Base-by-base conservation (phyloP, 2,113 vertebrate genomes). In the Zosterops japonicus region DNA sequence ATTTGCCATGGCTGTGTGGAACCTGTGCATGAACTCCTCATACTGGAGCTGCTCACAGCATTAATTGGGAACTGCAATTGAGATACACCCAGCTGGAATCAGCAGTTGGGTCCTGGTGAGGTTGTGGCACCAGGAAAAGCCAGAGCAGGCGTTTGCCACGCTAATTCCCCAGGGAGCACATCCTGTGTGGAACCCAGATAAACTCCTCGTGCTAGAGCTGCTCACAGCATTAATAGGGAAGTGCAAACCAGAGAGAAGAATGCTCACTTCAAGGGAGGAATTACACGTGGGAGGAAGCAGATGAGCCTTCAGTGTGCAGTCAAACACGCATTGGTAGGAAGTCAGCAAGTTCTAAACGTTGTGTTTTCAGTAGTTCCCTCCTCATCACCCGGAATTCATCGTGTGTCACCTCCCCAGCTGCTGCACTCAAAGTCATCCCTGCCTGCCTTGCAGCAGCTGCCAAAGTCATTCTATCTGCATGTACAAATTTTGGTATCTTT, bases 71-170 rank as follows among this genome's bases (percentile, higher is more conserved):
- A 17, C 42, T 24, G 76, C 12, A 75, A 79, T 47, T 47, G 46
- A 47, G 46, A 25, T 4, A n/a, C 7, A 15, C 8, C 14, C 59
- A 59, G 4, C 4, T 5, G 49, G 63, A n/a, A 65, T 8, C 12
- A 46, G 12, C 63, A 81, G 64, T 29, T 42, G 11, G 53, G 9
- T 33, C 33, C 56, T 41, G 72, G 47, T 9, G 9, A n/a, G 50
- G 64, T 31, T 55, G 42, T 14, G 42, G 55, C 22, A 10, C 25
- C 7, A 22, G 22, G 29, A 35, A 41, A 60, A 15, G 22, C 9
- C 42, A 83, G 64, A n/a, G 2, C 39, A 77, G 41, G 5, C 3
- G 6, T 33, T 20, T 9, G 15, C 31, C 2, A 1, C 0, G 0
- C 24, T 11, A 24, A 59, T 7, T 24, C n/a, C 56, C 20, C 55